These are phyloP conservation scores for Heliconius hortense DNA, from an alignment of 2,888 invertebrate species.

Conservation along the genomic window DNA sequence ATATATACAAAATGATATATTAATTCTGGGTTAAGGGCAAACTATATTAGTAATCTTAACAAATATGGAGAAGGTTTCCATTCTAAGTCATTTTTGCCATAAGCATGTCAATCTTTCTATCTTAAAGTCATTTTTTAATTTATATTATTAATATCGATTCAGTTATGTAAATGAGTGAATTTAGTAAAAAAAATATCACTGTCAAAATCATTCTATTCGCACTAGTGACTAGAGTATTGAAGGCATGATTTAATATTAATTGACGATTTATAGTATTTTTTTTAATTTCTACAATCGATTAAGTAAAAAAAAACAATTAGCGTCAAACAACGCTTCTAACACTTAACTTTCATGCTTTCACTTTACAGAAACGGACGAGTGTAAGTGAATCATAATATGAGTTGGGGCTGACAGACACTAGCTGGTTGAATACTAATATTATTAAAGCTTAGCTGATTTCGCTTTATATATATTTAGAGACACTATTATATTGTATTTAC, in stretches of 20 bases:
- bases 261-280: background rate
- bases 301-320: background rate
- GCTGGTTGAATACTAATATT: slow-evolving; percentile 65
- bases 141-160: background rate
- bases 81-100: slow-evolving; percentile 14
- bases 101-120: slow-evolving; percentile 21
- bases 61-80: slow-evolving; percentile 24
- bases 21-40: slow-evolving; percentile 16
- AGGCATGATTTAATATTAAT: background rate
- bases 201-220: background rate
- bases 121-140: background rate
- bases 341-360: slow-evolving; percentile 77
- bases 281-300: background rate
- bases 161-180: background rate
- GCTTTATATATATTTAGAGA: slow-evolving; percentile 44
- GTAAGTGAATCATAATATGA: slow-evolving; percentile 74
- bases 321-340: slow-evolving; percentile 62
- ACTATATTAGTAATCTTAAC: slow-evolving; percentile 10
- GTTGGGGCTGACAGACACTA: slow-evolving; percentile 60
- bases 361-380: slow-evolving; percentile 81
- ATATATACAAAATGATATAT: background rate
- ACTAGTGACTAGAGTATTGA: background rate
- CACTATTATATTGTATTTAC: slow-evolving; percentile 24
- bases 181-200: background rate
- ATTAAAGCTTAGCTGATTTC: slow-evolving; percentile 53